Percentiles rank a stretch among this genome's conserved stretches.
Evolutionary conservation across 2,113 vertebrate species (phyloP).

Genomic region (Sialia sialis): DNA sequence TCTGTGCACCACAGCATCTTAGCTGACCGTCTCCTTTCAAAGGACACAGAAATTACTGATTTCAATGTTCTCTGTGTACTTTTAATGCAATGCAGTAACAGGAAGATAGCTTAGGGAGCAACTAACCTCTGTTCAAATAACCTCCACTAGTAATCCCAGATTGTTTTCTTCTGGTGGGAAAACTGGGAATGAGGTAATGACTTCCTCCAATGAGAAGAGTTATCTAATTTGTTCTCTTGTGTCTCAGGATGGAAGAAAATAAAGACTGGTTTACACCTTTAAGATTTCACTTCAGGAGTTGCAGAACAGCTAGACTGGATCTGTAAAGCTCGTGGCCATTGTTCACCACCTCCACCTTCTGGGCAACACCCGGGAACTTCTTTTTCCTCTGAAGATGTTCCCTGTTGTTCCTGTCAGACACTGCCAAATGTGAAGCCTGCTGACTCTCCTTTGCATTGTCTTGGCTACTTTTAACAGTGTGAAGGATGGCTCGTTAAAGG

Average conservation of each 20-base stretch:
- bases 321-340: neutral
- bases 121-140: neutral
- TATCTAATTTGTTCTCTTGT: neutral
- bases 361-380: neutral
- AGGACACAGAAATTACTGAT: neutral
- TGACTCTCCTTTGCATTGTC: neutral
- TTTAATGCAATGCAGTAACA: neutral
- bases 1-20: neutral
- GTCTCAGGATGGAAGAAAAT: neutral
- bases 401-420: neutral
- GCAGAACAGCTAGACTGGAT: neutral
- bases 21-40: neutral
- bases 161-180: neutral
- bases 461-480: neutral
- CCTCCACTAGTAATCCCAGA: neutral
- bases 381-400: neutral
- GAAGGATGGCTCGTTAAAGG: neutral
- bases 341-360: neutral
- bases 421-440: neutral
- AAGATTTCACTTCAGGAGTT: neutral
- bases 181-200: neutral
- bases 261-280: neutral
- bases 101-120: neutral
- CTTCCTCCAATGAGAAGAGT: neutral
- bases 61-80: neutral